phyloP scores from a whole-genome alignment of 2,888 invertebrate species.

The Operophtera brumata region DNA sequence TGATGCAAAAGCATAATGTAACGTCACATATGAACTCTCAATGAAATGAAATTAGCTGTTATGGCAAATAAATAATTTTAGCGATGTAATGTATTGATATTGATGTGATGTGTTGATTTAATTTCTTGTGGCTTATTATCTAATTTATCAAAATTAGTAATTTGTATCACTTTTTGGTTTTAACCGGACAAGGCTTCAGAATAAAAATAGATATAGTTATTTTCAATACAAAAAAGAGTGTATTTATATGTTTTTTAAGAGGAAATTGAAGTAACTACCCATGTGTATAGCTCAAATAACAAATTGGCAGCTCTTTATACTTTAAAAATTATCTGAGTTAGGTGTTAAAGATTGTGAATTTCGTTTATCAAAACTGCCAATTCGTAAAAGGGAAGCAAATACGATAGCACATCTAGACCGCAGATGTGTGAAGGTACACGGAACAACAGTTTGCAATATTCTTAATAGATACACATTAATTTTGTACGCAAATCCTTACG shows the following conservation, averaged over 20 bases:
- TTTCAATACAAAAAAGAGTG: slow-evolving; percentile 21
- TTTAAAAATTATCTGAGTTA: slow-evolving; percentile 28
- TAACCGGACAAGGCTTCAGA: not conserved
- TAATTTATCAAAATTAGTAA: slow-evolving; percentile 20
- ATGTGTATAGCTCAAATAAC: slow-evolving; percentile 51
- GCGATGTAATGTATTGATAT: slow-evolving; percentile 29
- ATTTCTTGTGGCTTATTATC: slow-evolving; percentile 25
- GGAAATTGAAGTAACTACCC: slow-evolving; percentile 61
- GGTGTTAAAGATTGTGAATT: slow-evolving; percentile 32
- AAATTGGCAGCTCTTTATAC: slow-evolving; percentile 69
- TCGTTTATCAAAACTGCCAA: slow-evolving; percentile 65
- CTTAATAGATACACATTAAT: slow-evolving; percentile 75
- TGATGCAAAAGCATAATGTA: slow-evolving; percentile 23
- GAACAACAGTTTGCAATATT: slow-evolving; percentile 73
- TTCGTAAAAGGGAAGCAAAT: slow-evolving; percentile 70
- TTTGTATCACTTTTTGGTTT: slow-evolving; percentile 11
- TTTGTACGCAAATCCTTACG: slow-evolving; percentile 85
- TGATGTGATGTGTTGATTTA: slow-evolving; percentile 28
- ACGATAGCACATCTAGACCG: slow-evolving; percentile 75
- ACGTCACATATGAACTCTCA: slow-evolving; percentile 25
- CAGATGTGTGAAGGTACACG: slow-evolving; percentile 77
- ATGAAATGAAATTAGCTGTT: slow-evolving; percentile 27
- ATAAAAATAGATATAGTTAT: slow-evolving; percentile 16
- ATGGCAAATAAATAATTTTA: slow-evolving; percentile 28
- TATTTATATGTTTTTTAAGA: slow-evolving; percentile 33